Base-by-base conservation (phyloP, 2,113 vertebrate genomes). In the Phalacrocorax brasilianus region DNA sequence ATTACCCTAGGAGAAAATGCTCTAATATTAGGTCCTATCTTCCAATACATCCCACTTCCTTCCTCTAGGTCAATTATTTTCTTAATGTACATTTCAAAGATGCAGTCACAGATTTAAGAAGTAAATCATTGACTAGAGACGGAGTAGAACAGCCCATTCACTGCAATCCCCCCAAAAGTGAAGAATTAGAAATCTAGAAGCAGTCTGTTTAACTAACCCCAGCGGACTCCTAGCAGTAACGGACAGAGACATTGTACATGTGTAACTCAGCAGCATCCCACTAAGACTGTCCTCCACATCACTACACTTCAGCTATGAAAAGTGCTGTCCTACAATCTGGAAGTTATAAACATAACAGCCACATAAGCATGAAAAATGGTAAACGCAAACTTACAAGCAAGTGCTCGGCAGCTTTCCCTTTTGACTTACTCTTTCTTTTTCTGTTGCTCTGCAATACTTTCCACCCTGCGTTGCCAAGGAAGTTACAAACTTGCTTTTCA, bases 381-480 rank as follows among this genome's bases (percentile, higher is more conserved):
- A 70, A 89, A 50, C 1, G 5, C 58, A 71, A 68, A 72, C 85
- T 71, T 59, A 59, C 3, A 79, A 40, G 56, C n/a, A 80, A 94
- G 88, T 13, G 33, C 76, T 85, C 74, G 66, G 53, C 83, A 87
- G 81, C 56, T 58, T 67, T 76, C 88, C 85, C 84, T 78, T 93
- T 71, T 5, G 9, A 56, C 35, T 78, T 84, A 59, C 14, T 65
- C 68, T 96, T 90, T 89, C n/a, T 30, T 97, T 94, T 49, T n/a
- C 42, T 63, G 32, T 85, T 85, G 22, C 86, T 66, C 80, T 53
- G 85, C 58, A 77, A 81, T 73, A 82, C 67, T 95, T 94, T 95
- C 95, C 87, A 97, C 40, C n/a, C 74, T 95, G 47, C 47, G 58
- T 68, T 87, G 96, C 97, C 97, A 98, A 98, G 90, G 78, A 30